Evolutionary conservation across 35 echinoderm and acorn worm species (phyloP), one percentile per base, ranked within the genome.

Genomic region (Chiridota heheva): DNA sequence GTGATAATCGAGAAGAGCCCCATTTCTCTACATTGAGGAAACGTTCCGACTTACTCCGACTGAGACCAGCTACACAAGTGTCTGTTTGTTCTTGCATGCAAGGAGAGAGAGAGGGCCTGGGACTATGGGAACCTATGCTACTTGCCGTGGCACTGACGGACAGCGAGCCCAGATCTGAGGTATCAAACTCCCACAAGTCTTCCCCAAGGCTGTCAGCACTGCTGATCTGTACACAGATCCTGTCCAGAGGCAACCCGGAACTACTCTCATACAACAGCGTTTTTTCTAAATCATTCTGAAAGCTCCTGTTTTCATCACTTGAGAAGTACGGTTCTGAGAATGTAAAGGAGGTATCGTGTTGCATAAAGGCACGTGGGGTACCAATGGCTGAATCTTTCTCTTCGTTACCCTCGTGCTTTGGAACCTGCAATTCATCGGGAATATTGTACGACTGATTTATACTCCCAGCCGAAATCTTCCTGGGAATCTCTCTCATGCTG

Each of bases 121-220:
- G 75, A 1, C 51, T 60, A n/a, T 58, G 75, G 33, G 75, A 78
- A 35, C 62, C 75, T 3, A n/a, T 22, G 15, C 51, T 78, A 25
- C 75, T 78, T 56, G 75, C 51, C 33, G 32, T 78, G 12, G 72
- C 58, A 28, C 72, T 49, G 38, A 62, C 20, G 31, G 75, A 60
- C 13, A 60, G 34, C 6, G 58, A 62, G 58, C 42, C 75, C 42
- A 78, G 47, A 78, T 78, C 75, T 20, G 49, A 62, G 56, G 70
- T 74, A 58, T 78, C 75, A 58, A 78, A 62, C 33, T 78, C 75
- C 75, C 75, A 78, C 38, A 78, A 78, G 75, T 78, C 75, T 42
- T 78, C 75, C 29, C 75, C 75, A 3, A 60, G 75, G 29, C 49
- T 62, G 33, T 62, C 75, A 42, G 75, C 58, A 42, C 62, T 62